Conservation (phyloP, 2,113 vertebrate genomes). For the Oreamnos americanus region DNA sequence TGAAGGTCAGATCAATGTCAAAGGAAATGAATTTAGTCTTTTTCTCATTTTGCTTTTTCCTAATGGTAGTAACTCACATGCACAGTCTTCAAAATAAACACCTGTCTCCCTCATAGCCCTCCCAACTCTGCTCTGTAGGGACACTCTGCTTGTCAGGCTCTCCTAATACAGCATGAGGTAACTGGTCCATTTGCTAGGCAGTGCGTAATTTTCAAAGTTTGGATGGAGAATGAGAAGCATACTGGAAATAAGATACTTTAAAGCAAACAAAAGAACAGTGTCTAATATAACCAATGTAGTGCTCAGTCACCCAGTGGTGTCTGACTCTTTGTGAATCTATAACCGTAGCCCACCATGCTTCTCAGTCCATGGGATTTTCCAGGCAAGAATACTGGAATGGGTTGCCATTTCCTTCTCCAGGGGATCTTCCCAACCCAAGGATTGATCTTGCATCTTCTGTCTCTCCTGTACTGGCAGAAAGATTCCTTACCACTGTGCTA, state of each 20-base stretch:
- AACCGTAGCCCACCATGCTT: neutral
- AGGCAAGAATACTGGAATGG: neutral
- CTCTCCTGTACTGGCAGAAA: neutral
- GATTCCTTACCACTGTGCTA: neutral
- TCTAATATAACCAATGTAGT: neutral
- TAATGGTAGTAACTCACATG: neutral
- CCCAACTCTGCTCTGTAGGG: neutral
- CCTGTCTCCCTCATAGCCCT: neutral
- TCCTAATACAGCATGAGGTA: neutral
- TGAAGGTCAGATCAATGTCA: neutral
- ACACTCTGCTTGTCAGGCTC: accelerated
- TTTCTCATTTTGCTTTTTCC: neutral
- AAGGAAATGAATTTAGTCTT: neutral
- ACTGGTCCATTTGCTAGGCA: neutral
- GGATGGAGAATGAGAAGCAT: neutral
- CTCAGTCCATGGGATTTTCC: neutral
- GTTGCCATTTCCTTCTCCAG: neutral
- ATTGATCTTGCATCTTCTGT: neutral
- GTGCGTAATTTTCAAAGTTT: neutral
- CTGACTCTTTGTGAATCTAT: neutral
- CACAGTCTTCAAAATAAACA: neutral
- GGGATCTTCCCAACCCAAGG: neutral
- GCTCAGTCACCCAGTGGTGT: neutral
- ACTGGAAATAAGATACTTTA: neutral
- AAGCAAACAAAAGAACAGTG: neutral